These are phyloP conservation scores for Pyrgus malvae DNA, from an alignment of 2,888 invertebrate genomes.

Conservation along the genomic window DNA sequence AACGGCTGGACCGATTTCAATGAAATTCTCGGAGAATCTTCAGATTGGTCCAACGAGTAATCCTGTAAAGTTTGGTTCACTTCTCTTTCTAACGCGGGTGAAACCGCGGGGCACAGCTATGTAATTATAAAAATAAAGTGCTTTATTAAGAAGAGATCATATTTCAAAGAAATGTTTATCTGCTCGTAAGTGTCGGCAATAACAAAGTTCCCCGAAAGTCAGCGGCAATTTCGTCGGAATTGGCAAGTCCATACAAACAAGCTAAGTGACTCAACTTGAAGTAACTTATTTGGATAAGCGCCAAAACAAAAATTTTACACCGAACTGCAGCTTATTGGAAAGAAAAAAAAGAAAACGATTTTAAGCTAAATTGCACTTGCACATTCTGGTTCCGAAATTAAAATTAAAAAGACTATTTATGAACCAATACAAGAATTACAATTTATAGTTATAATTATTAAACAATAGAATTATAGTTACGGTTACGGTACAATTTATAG, in stretches of 20 bases:
- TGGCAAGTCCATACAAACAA: constrained; percentile 17
- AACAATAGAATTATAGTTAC: too few relatives aligned
- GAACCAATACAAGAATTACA: too few relatives aligned
- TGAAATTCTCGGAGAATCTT: too few relatives aligned
- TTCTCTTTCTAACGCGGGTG: background rate
- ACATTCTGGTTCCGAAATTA: background rate
- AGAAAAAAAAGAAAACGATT: background rate
- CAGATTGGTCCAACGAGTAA: too few relatives aligned
- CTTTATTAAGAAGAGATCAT: background rate
- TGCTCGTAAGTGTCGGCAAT: constrained; percentile 2
- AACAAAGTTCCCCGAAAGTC: constrained; percentile 41
- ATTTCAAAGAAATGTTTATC: background rate
- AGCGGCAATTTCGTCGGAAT: constrained; percentile 17
- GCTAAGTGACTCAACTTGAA: constrained; percentile 21
- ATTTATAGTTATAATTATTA: too few relatives aligned
- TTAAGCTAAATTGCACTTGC: background rate
- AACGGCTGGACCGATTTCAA: too few relatives aligned
- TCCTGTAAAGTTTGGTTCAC: too few relatives aligned
- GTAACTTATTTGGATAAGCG: constrained; percentile 23
- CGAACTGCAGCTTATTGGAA: constrained; percentile 7
- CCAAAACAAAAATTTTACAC: constrained; percentile 15
- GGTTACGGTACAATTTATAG: too few relatives aligned
- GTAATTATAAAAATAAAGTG: too few relatives aligned
- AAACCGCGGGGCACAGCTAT: too few relatives aligned
- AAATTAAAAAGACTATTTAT: background rate